Evolutionary conservation across 2,797 vertebrate genomes (phyloP), one percentile per base, ranked within the genome.

Genomic region (Pterois miles): DNA sequence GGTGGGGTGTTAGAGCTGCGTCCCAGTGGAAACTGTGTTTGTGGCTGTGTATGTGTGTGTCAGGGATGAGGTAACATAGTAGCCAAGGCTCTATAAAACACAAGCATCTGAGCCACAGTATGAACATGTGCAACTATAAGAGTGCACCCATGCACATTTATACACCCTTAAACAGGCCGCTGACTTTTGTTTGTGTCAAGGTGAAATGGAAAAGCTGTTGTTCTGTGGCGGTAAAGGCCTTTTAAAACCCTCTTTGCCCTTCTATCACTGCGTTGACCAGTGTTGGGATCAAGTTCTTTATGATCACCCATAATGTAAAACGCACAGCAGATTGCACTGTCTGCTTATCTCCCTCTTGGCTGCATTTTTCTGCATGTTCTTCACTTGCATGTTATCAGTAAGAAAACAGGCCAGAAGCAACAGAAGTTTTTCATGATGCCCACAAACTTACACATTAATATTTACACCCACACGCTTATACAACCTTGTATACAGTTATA

Each of bases 21-120:
- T 83, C 83, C 71, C 70, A 22, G 80, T 59, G 80, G 79, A 80
- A 78, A 72, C 63, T 63, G 50, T 56, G 67, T 82, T 22, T 57
- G 48, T 68, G 50, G 58, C 9, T 40, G 29, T 43, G 14, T 27
- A 27, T n/a, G 50, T n/a, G n/a, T n/a, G n/a, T n/a, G n/a, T n/a
- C n/a, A n/a, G n/a, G n/a, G n/a, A 22, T 22, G 60, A 48, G 69
- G 59, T 56, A 53, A 84, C 53, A 52, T 10, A 18, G 67, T 56
- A 36, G 79, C 50, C 33, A 20, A 25, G 56, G 72, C 68, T 71
- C 23, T 22, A 40, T 73, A 63, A 81, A 78, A 78, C 53, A 36
- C 13, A 64, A 5, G 31, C 58, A 29, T 73, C 46, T 58, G 20
- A 72, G 59, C 57, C 22, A 20, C 59, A 8, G 18, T 34, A 40